Percentiles rank a stretch among this genome's conserved stretches.
Conservation (phyloP, 2,888 invertebrate genomes). For the Eupithecia dodoneata region DNA sequence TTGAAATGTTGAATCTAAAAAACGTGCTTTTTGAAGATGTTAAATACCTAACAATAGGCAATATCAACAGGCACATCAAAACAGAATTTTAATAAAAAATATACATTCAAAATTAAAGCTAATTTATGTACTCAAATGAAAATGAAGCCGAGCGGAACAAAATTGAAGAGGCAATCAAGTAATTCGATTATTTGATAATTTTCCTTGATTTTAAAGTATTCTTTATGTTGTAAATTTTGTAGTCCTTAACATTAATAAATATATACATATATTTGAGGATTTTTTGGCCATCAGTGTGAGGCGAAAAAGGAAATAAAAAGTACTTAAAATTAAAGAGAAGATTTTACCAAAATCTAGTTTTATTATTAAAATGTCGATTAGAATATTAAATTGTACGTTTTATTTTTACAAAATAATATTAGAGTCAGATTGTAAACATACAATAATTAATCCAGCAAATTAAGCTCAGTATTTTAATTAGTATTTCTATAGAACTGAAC, state of each 20-base stretch:
- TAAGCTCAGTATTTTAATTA: background rate
- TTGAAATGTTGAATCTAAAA: background rate
- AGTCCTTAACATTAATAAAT: background rate
- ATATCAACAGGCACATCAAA: background rate
- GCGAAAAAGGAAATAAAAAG: background rate
- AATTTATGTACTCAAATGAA: background rate
- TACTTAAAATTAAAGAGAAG: too few relatives aligned
- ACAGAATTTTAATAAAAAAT: background rate
- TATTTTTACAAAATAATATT: background rate
- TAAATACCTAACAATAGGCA: background rate
- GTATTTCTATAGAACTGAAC: background rate
- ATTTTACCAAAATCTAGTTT: background rate
- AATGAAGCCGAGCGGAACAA: background rate
- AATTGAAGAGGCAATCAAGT: constrained; percentile 5
- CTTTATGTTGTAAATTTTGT: background rate
- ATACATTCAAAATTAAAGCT: background rate
- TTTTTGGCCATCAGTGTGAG: background rate
- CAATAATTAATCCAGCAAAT: background rate
- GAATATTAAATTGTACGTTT: background rate
- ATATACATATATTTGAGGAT: background rate
- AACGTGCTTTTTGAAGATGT: background rate
- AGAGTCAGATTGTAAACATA: background rate
- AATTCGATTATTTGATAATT: background rate
- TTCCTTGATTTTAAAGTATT: background rate
- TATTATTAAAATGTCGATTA: background rate